phyloP scores from a whole-genome alignment of 2,113 vertebrate genomes.

The Hydropotes inermis region DNA sequence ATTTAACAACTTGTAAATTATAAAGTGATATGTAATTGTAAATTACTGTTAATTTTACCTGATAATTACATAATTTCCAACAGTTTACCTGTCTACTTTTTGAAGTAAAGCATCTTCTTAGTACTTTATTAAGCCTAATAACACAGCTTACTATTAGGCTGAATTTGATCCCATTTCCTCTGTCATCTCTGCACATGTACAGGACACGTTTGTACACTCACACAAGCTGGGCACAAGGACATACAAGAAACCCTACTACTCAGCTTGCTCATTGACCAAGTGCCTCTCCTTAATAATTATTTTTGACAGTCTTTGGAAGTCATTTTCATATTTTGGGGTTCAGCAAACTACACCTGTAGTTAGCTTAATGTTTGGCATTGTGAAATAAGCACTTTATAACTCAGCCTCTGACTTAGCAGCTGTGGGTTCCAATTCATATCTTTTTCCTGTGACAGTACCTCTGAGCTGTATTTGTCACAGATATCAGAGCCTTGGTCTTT shows the following conservation, averaged over 20 bases:
- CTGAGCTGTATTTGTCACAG: neutral
- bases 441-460: neutral
- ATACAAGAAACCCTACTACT: neutral
- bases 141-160: neutral
- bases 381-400: neutral
- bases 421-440: neutral
- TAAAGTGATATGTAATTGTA: conserved; percentile 67
- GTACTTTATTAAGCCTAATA: neutral
- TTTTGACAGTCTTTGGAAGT: conserved; percentile 26
- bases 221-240: neutral
- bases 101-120: conserved; percentile 57
- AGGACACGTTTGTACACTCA: neutral
- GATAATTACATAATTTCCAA: conserved; percentile 72
- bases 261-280: neutral
- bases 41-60: conserved; percentile 63
- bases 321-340: conserved; percentile 21
- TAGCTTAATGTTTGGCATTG: neutral
- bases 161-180: conserved; percentile 33
- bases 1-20: conserved; percentile 62
- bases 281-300: conserved; percentile 5
- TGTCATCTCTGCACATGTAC: neutral
- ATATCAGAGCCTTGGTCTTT: neutral
- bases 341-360: neutral
- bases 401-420: neutral
- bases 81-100: conserved; percentile 67